Percentiles rank a stretch among this genome's conserved stretches.
Evolutionary conservation across 2,888 invertebrate genomes (phyloP).

Genomic region (Aphidoletes aphidimyza): DNA sequence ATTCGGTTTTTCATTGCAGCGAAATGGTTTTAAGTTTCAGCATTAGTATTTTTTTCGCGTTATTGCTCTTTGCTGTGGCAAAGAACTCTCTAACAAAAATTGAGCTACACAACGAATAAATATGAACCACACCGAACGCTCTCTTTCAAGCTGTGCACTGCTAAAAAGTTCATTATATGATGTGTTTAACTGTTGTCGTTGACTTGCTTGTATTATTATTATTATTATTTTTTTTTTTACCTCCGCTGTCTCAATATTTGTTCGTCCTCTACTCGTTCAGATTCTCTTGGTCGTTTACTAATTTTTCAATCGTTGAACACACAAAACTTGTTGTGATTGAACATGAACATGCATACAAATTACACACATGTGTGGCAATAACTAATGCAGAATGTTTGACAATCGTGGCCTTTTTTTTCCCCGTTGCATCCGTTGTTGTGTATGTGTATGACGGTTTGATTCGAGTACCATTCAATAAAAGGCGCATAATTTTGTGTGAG

Average conservation of each 20-base stretch:
- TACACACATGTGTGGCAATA: constrained; percentile 47
- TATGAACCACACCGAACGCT: background rate
- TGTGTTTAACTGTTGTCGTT: background rate
- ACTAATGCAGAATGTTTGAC: constrained; percentile 44
- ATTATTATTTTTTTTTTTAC: too few relatives aligned
- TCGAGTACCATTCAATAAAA: background rate
- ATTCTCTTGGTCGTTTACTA: background rate
- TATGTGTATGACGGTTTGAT: background rate
- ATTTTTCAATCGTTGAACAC: constrained; percentile 33
- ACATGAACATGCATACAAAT: constrained; percentile 30
- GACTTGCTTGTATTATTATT: background rate
- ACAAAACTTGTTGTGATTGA: constrained; percentile 41
- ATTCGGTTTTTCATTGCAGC: background rate
- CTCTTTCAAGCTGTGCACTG: constrained; percentile 20
- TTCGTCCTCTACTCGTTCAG: background rate
- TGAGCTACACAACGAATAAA: background rate
- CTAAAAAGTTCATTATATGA: background rate
- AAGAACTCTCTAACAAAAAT: too few relatives aligned
- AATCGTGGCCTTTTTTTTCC: background rate
- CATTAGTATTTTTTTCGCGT: background rate
- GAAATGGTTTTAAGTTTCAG: too few relatives aligned
- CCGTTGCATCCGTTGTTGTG: background rate
- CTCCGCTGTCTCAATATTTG: too few relatives aligned
- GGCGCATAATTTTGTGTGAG: constrained; percentile 4
- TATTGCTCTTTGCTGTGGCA: background rate